Evolutionary conservation across 2,797 vertebrate species (phyloP).

Genomic region (Mormyrops attenuatus): DNA sequence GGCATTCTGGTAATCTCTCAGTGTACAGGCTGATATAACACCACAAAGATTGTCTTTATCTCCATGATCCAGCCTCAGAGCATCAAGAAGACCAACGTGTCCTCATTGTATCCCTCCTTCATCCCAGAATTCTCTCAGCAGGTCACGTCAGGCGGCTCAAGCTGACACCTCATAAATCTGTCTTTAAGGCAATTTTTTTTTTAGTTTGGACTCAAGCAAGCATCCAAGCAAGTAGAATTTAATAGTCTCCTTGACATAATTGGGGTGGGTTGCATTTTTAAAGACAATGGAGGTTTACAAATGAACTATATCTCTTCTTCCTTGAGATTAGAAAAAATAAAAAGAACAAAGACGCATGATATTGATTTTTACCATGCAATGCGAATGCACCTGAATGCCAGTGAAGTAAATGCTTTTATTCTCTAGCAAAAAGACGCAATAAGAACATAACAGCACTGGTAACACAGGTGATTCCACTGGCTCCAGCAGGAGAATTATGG

Average conservation of each 20-base stretch:
- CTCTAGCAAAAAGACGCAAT: neutral
- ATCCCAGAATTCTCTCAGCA: neutral
- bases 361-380: neutral
- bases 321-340: neutral
- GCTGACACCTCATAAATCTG: neutral
- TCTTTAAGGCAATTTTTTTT: neutral
- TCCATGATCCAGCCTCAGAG: conserved; percentile 8
- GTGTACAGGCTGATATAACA: neutral
- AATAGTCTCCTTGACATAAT: neutral
- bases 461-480: conserved; percentile 17
- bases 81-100: neutral
- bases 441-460: conserved; percentile 8
- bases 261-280: neutral
- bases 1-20: conserved; percentile 5
- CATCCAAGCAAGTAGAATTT: neutral
- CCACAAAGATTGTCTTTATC: neutral
- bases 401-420: neutral
- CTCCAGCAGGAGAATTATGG: neutral
- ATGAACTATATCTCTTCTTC: neutral
- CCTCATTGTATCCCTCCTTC: neutral
- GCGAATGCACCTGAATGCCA: neutral
- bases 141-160: neutral
- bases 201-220: neutral
- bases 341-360: neutral
- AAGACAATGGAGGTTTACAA: neutral